Evolutionary conservation across 1,140 invertebrate species (phyloP), one percentile per base, ranked within the genome.

Genomic region (Anastrepha ludens): DNA sequence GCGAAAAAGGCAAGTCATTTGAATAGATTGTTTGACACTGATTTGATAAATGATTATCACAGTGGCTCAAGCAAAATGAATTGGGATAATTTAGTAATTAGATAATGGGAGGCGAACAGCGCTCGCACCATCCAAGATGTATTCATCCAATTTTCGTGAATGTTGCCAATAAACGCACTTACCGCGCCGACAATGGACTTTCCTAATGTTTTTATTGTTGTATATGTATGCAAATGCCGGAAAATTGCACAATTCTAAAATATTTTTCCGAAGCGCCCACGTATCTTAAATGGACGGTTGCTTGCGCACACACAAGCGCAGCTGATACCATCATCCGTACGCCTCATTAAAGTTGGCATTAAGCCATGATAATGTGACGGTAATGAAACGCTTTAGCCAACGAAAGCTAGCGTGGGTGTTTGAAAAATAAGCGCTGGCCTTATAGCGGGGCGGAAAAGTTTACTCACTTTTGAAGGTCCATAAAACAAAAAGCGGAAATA

Each of bases 401-500:
- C 70, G 29, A 29, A 6, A 13, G n/a, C 39, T 7, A 3, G 15
- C 44, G 67, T 44, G 67, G 41, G 39, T 15, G 41, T 15, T 39
- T 55, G 8, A 17, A 81, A 67, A 55, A 81, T 58, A 20, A 39
- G n/a, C 41, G 74, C 20, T n/a, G 41, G 1, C 74, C 15, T 11
- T n/a, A 41, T 47, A 55, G 29, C 29, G 29, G 1, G 29, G 1
- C n/a, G 74, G 47, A 81, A 81, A 81, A 20, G 13, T 7, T 29
- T 29, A 29, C 44, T 39, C 17, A 65, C 6, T 65, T 65, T 65
- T 65, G n/a, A 29, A 17, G 13, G 44, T 20, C 67, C 67, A 74
- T 74, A 17, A 74, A 74, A 74, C 41, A 44, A 44, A 67, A 74
- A 44, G 13, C 67, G 67, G 41, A 74, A 74, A 74, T 44, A 74